phyloP scores from a whole-genome alignment of 2,113 vertebrate species.

The Bubo bubo region DNA sequence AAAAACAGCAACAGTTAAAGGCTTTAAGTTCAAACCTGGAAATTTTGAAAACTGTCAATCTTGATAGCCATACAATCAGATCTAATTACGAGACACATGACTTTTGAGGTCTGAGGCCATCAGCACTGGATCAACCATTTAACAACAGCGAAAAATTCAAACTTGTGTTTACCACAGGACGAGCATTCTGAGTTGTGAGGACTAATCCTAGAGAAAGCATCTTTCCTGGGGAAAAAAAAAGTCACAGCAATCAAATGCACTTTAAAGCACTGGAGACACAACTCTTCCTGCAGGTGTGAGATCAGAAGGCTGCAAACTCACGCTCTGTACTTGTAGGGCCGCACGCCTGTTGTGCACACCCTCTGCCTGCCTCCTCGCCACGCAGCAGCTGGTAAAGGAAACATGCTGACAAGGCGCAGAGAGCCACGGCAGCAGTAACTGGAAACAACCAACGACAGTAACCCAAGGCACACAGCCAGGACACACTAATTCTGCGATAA shows the following conservation, averaged over 20 bases:
- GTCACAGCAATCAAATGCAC: background rate
- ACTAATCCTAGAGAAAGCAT: background rate
- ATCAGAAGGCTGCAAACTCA: background rate
- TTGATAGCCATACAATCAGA: background rate
- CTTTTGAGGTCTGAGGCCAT: background rate
- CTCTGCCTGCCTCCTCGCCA: background rate
- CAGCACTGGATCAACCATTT: background rate
- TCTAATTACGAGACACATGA: background rate
- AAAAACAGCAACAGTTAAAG: background rate
- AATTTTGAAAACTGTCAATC: background rate
- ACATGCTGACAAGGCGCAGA: background rate
- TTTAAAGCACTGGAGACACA: background rate
- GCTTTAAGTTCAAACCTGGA: background rate
- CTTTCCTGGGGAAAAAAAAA: background rate
- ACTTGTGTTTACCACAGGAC: background rate
- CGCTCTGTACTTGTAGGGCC: fast-evolving
- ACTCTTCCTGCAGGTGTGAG: background rate
- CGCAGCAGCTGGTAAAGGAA: background rate
- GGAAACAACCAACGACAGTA: background rate
- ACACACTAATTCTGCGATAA: background rate
- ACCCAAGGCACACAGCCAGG: background rate
- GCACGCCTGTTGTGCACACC: background rate
- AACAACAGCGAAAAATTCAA: background rate
- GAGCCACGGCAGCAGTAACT: background rate
- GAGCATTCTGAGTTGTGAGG: fast-evolving